Evolutionary conservation across 2,113 vertebrate genomes (phyloP).

Genomic region (Deroptyus accipitrinus): DNA sequence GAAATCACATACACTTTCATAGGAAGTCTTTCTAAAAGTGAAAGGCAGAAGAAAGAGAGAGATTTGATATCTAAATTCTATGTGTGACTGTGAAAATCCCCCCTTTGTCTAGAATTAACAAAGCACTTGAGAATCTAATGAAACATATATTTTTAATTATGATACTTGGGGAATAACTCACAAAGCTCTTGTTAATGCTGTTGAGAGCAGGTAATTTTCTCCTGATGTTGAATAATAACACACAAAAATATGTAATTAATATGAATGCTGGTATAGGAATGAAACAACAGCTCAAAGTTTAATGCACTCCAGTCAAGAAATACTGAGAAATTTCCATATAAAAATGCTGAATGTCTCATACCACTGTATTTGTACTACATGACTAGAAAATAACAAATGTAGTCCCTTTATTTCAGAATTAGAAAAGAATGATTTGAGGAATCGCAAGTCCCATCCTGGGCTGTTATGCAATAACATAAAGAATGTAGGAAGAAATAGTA

Average conservation of each 20-base stretch:
- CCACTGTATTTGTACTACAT: not conserved
- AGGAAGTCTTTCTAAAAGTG: slow-evolving; percentile 15
- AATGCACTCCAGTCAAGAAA: not conserved
- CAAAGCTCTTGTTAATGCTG: not conserved
- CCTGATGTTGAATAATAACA: not conserved
- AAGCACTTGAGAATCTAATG: not conserved
- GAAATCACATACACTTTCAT: not conserved
- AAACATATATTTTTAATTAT: slow-evolving; percentile 40
- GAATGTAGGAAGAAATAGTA: not conserved
- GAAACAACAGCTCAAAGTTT: not conserved
- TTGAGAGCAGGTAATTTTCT: slow-evolving; percentile 10
- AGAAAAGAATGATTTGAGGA: not conserved
- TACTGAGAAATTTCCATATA: not conserved
- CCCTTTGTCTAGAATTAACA: slow-evolving; percentile 19
- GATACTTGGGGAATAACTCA: slow-evolving; percentile 23
- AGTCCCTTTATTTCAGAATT: not conserved
- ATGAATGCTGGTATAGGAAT: not conserved
- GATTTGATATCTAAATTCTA: slow-evolving; percentile 24
- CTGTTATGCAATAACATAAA: not conserved
- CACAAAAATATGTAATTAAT: not conserved
- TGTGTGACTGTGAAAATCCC: not conserved
- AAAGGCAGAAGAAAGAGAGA: slow-evolving; percentile 15
- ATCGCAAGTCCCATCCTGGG: not conserved
- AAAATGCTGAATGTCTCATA: not conserved
- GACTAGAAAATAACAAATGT: not conserved